A percentile compares a stretch with the other conserved stretches of the same genome.
These are phyloP conservation scores for Chymomyza amoena DNA, from an alignment of 2,888 invertebrate species.

Conservation along the genomic window DNA sequence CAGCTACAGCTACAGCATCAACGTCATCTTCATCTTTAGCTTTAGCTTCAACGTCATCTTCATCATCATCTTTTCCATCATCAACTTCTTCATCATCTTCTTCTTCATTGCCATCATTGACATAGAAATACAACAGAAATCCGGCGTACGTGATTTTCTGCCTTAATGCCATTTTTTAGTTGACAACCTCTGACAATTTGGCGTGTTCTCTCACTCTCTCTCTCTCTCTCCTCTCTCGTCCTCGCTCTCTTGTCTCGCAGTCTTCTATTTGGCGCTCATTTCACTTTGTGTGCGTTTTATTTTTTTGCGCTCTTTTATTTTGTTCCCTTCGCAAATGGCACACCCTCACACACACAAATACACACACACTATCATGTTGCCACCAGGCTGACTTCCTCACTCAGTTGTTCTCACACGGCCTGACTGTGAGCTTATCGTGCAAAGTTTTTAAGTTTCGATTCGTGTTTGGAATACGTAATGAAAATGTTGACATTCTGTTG, in stretches of 20 bases:
- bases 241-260: constrained; percentile 33
- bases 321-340: constrained; percentile 8
- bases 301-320: constrained; percentile 21
- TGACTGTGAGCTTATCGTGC: constrained; percentile 62
- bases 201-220: constrained; percentile 36
- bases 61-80: constrained; percentile 53
- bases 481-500: constrained; percentile 39
- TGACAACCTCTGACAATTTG: constrained; percentile 68
- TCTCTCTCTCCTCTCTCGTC: constrained; percentile 44
- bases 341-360: constrained; percentile 1
- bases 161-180: constrained; percentile 66
- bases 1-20: constrained; percentile 26
- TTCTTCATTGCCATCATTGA: constrained; percentile 37
- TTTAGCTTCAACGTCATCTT: constrained; percentile 18
- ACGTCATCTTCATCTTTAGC: too few species aligned
- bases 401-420: background rate
- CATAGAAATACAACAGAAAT: constrained; percentile 67
- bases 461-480: constrained; percentile 72
- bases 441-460: constrained; percentile 73
- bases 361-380: background rate
- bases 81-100: constrained; percentile 25
- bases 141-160: constrained; percentile 76
- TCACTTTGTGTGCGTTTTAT: constrained; percentile 40
- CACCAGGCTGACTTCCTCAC: constrained; percentile 18
- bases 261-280: constrained; percentile 50